phyloP scores from a whole-genome alignment of 1,140 invertebrate genomes.

The Sycobia sp. region DNA sequence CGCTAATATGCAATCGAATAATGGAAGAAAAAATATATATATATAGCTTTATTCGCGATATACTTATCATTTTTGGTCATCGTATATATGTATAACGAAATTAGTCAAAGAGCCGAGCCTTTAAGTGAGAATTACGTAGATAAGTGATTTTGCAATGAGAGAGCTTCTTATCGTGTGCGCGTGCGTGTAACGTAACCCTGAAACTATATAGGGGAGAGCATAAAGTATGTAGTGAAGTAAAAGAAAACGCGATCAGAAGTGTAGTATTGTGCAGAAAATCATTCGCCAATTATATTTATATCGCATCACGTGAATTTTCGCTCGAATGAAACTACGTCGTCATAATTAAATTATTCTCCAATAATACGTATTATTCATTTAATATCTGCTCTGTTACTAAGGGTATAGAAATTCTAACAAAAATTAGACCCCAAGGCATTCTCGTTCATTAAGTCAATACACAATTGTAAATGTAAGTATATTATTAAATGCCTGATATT shows the following conservation, averaged over 20 bases:
- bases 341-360: too few species aligned
- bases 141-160: background rate
- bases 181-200: background rate
- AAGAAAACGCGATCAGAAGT: slow-evolving; percentile 2
- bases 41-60: slow-evolving; percentile 6
- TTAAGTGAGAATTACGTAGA: slow-evolving; percentile 24
- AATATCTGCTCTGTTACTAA: too few species aligned
- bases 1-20: background rate
- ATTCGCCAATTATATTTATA: background rate
- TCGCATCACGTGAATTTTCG: slow-evolving; percentile 8
- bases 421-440: too few species aligned
- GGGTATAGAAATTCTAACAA: too few species aligned
- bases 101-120: slow-evolving; percentile 28
- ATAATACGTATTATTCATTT: too few species aligned
- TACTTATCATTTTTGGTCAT: slow-evolving; percentile 1
- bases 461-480: too few species aligned
- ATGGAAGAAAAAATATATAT: background rate
- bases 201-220: background rate
- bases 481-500: background rate
- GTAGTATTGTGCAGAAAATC: slow-evolving; percentile 1
- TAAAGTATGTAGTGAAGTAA: too few species aligned
- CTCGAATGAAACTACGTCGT: too few species aligned
- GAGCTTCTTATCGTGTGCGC: background rate
- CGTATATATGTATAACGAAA: slow-evolving; percentile 13
- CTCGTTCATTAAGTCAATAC: too few species aligned